Conservation (phyloP, 2,113 vertebrate genomes). For the Cathartes aura region DNA sequence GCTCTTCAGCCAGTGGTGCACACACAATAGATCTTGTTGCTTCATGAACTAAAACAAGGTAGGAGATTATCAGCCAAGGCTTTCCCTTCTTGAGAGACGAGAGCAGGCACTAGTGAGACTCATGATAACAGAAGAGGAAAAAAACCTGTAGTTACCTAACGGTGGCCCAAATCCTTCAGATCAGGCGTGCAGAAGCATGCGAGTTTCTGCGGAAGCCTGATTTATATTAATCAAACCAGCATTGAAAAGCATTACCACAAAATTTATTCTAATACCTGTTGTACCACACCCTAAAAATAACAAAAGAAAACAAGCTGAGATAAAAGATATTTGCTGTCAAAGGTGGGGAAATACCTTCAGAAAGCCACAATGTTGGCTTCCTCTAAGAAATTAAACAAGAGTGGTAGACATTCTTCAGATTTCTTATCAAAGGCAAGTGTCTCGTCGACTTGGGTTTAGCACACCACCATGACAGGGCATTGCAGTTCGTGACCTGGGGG, state of each 20-base stretch:
- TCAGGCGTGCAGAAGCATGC: not conserved
- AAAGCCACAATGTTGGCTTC: not conserved
- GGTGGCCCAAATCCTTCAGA: not conserved
- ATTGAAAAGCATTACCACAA: not conserved
- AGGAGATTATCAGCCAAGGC: not conserved
- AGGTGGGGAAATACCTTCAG: not conserved
- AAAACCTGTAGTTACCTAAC: not conserved
- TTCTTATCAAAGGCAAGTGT: not conserved
- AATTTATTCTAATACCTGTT: not conserved
- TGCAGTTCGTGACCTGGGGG: not conserved
- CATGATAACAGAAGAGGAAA: not conserved
- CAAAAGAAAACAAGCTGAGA: slow-evolving; percentile 6
- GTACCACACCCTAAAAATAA: not conserved
- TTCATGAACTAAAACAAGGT: not conserved
- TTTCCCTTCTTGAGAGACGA: not conserved
- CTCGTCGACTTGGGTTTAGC: not conserved
- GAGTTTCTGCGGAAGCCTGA: not conserved
- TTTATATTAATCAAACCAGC: not conserved
- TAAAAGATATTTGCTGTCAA: not conserved
- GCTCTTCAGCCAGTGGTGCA: not conserved
- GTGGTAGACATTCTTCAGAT: not conserved
- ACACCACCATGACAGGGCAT: not conserved
- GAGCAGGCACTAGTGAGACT: not conserved
- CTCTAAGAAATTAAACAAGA: not conserved
- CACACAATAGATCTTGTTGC: not conserved